Percentiles rank a stretch among this genome's conserved stretches.
These are phyloP conservation scores for Acropora tenuis DNA, from an alignment of 64 coral and sea anemone genomes.

Conservation along the genomic window DNA sequence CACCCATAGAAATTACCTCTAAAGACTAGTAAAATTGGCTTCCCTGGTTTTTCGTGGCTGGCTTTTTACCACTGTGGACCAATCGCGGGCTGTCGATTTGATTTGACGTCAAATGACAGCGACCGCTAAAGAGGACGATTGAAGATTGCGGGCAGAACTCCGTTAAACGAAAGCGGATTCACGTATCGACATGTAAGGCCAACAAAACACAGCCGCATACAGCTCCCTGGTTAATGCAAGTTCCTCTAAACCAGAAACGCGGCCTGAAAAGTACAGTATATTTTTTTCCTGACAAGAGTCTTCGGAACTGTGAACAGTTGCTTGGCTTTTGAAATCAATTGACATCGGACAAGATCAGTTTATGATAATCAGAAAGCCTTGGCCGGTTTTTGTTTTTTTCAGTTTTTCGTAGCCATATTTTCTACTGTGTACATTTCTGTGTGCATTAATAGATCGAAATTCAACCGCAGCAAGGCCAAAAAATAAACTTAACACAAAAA, in stretches of 20 bases:
- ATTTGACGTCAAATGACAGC: constrained; percentile 26
- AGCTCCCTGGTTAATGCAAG: background rate
- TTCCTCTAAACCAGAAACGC: background rate
- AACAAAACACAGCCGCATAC: background rate
- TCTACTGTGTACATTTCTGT: background rate
- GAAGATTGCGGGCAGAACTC: constrained; percentile 3
- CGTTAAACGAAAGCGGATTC: constrained; percentile 23
- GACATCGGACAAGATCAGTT: too few relatives aligned
- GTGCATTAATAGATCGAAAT: constrained; percentile 7
- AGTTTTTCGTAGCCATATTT: background rate
- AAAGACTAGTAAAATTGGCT: constrained; percentile 45
- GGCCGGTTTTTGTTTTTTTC: too few relatives aligned
- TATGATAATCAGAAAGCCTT: too few relatives aligned
- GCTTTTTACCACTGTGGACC: background rate
- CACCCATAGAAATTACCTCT: constrained; percentile 24
- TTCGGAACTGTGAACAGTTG: background rate
- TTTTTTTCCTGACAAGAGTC: background rate
- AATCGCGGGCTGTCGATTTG: constrained; percentile 19
- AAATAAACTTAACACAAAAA: background rate
- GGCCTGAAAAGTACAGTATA: background rate
- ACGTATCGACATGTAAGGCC: background rate
- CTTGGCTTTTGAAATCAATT: background rate
- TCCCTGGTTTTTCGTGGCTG: constrained; percentile 24
- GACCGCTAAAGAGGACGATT: constrained; percentile 15
- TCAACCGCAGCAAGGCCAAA: background rate